A percentile compares a stretch with the other conserved stretches of the same genome.
These are phyloP conservation scores for Notarius lentiginosus DNA, from an alignment of 2,113 vertebrate genomes.

Conservation along the genomic window DNA sequence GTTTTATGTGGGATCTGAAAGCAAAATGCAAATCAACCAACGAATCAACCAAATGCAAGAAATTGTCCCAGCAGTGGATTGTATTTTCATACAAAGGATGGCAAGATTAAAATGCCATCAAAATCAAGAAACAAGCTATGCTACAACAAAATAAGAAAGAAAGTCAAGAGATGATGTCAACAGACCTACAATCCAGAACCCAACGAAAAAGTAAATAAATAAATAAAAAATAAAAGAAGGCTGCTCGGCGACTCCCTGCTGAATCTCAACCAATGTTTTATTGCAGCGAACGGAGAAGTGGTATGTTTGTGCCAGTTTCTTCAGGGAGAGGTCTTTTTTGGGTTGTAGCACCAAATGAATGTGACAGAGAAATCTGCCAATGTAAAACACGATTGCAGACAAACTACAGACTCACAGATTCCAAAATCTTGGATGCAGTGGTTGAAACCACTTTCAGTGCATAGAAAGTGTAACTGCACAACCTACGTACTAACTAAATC, in stretches of 20 bases:
- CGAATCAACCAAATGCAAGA: neutral
- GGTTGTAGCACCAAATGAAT: neutral
- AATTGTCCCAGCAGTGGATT: neutral
- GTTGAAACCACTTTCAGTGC: neutral
- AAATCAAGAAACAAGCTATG: neutral
- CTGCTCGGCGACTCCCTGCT: neutral
- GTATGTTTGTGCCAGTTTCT: neutral
- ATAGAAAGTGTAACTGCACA: neutral
- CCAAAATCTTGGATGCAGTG: neutral
- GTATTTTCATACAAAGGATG: neutral
- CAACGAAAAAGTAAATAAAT: neutral
- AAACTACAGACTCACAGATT: constrained; percentile 4
- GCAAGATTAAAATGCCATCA: neutral
- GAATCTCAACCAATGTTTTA: neutral
- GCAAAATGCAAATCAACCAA: neutral
- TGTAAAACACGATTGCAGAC: neutral
- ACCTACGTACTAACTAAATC: neutral
- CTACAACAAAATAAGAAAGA: neutral
- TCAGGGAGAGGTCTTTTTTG: neutral
- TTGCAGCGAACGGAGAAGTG: neutral
- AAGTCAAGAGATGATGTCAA: neutral
- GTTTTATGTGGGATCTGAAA: neutral
- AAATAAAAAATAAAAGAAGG: neutral
- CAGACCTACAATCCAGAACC: neutral
- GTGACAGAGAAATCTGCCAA: neutral